Percentiles rank a stretch among this genome's conserved stretches.
Evolutionary conservation across 2,888 invertebrate genomes (phyloP).

Genomic region (Perdita meconis): DNA sequence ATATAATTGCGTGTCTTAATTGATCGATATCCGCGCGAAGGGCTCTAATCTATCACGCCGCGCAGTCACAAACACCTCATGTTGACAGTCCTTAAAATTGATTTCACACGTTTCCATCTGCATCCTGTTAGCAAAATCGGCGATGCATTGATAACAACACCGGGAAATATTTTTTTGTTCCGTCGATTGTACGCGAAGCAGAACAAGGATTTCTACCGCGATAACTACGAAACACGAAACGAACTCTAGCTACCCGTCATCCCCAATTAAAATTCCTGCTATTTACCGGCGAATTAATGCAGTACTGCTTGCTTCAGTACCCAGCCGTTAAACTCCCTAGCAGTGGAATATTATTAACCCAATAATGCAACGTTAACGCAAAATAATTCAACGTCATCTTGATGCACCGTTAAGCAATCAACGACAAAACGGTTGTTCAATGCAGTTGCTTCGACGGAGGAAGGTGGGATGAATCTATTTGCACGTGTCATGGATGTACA

Average conservation of each 20-base stretch:
- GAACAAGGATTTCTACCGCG: not conserved
- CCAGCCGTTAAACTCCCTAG: not conserved
- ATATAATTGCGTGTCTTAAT: too few relatives aligned
- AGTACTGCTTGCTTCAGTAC: not conserved
- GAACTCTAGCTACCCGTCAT: not conserved
- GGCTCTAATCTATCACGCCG: too few relatives aligned
- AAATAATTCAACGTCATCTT: not conserved
- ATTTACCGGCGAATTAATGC: not conserved
- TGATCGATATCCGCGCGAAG: too few relatives aligned
- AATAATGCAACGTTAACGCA: constrained; percentile 4
- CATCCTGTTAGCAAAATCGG: too few relatives aligned
- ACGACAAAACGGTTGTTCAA: not conserved
- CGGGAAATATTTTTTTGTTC: too few relatives aligned
- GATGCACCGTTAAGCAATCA: constrained; percentile 36
- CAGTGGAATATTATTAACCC: constrained; percentile 14
- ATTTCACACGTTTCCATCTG: too few relatives aligned
- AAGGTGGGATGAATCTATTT: too few relatives aligned
- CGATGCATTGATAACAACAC: too few relatives aligned
- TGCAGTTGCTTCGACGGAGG: constrained; percentile 18
- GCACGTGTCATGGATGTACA: too few relatives aligned
- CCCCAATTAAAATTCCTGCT: not conserved
- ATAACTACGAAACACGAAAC: not conserved
- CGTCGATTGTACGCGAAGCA: too few relatives aligned
- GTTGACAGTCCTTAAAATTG: too few relatives aligned
- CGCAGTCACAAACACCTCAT: too few relatives aligned